These are phyloP conservation scores for Gobio gobio DNA, from an alignment of 2,113 vertebrate species.

Conservation along the genomic window DNA sequence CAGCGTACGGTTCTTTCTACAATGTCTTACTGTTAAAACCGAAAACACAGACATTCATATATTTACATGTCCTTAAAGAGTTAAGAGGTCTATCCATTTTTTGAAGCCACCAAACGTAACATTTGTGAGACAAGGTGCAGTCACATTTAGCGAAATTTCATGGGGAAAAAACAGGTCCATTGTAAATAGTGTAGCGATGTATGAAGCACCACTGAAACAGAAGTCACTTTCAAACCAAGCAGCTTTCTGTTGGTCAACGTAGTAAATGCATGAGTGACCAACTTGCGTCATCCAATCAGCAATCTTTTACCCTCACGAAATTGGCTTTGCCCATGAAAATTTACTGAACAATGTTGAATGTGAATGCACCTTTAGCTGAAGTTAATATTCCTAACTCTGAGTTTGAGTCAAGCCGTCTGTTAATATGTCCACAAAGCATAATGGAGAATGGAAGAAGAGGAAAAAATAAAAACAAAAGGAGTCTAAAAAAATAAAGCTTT, in stretches of 20 bases:
- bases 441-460: slow-evolving; percentile 50
- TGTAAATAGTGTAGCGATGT: neutral
- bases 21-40: slow-evolving; percentile 54
- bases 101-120: slow-evolving; percentile 53
- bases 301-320: neutral
- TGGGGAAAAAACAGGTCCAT: neutral
- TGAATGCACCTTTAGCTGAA: slow-evolving; percentile 28
- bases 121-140: slow-evolving; percentile 6
- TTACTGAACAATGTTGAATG: neutral
- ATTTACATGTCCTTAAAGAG: slow-evolving; percentile 73
- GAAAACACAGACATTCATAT: slow-evolving; percentile 67
- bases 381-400: slow-evolving; percentile 61
- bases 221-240: neutral
- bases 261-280: neutral
- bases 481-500: slow-evolving; percentile 85
- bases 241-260: neutral
- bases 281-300: neutral
- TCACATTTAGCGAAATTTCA: neutral
- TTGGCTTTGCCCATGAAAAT: neutral
- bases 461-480: slow-evolving; percentile 61
- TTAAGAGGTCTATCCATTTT: slow-evolving; percentile 59
- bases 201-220: neutral
- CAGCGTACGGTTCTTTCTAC: slow-evolving; percentile 37
- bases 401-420: slow-evolving; percentile 61
- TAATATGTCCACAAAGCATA: slow-evolving; percentile 62